These are phyloP conservation scores for Bombus pyrosoma DNA, from an alignment of 1,140 invertebrate genomes.

Conservation along the genomic window DNA sequence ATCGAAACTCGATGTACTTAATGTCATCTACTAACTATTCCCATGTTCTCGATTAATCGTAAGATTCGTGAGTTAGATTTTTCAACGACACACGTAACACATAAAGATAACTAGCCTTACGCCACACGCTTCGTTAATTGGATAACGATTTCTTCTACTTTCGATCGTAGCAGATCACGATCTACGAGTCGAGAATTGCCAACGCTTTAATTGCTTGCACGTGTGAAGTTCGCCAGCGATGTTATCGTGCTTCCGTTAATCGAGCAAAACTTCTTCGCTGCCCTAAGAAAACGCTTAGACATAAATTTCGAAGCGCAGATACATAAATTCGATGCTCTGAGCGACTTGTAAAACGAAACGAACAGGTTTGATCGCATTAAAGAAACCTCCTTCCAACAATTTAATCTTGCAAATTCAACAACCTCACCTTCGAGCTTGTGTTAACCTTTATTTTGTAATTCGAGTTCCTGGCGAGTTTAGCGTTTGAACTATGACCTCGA, in stretches of 20 bases:
- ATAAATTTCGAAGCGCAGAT: background rate
- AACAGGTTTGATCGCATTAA: background rate
- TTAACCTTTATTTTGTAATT: background rate
- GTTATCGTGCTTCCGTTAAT: conserved; percentile 11
- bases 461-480: background rate
- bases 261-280: background rate
- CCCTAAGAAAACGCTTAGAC: background rate
- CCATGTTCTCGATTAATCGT: background rate
- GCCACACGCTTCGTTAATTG: background rate
- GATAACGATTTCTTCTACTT: background rate
- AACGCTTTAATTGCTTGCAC: conserved; percentile 20
- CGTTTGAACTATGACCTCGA: background rate
- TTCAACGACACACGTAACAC: background rate
- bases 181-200: background rate
- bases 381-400: too few species aligned
- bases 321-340: background rate
- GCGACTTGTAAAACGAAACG: background rate
- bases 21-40: background rate
- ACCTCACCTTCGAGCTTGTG: too few species aligned
- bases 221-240: conserved; percentile 1
- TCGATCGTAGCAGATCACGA: conserved; percentile 1
- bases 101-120: conserved; percentile 2
- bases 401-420: background rate
- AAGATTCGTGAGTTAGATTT: background rate
- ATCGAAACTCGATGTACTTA: background rate